A percentile compares a stretch with the other conserved stretches of the same genome.
These are phyloP conservation scores for Bradypus variegatus DNA, from an alignment of 2,797 vertebrate genomes.

Conservation along the genomic window DNA sequence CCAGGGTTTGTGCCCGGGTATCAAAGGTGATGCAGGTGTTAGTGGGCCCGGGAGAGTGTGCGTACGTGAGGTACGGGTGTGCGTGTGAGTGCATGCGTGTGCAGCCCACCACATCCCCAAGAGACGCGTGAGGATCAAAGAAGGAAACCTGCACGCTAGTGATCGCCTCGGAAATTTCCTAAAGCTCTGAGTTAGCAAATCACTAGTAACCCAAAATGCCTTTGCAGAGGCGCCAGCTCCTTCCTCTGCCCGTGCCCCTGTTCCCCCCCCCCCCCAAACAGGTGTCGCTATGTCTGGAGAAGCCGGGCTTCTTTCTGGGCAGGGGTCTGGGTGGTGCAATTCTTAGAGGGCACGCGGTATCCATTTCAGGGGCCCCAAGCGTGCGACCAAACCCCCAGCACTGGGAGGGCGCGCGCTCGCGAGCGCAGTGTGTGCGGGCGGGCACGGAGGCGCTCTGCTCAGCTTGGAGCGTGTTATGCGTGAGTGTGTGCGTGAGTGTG, in stretches of 20 bases:
- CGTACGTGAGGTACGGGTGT: constrained; percentile 41
- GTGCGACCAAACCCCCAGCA: not conserved
- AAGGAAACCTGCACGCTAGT: not conserved
- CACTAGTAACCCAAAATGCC: not conserved
- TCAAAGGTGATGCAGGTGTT: constrained; percentile 35
- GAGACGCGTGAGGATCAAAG: not conserved
- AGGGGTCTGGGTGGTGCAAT: not conserved
- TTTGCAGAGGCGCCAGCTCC: not conserved
- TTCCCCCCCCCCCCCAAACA: not conserved
- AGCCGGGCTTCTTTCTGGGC: not conserved
- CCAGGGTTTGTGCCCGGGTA: not conserved
- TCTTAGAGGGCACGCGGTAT: not conserved
- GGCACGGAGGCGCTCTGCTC: not conserved
- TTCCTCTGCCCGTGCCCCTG: not conserved
- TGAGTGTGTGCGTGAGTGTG: not conserved
- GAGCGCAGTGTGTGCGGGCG: not conserved
- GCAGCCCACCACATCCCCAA: not conserved
- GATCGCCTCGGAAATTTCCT: constrained; percentile 37
- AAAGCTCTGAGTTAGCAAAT: constrained; percentile 26
- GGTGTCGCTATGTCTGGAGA: not conserved
- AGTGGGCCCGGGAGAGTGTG: not conserved
- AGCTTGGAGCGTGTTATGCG: not conserved
- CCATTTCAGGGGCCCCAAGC: not conserved
- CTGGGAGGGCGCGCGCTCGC: not conserved
- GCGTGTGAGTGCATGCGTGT: not conserved